Evolutionary conservation across 2,888 invertebrate species (phyloP).

Genomic region (Drosophila anceps): DNA sequence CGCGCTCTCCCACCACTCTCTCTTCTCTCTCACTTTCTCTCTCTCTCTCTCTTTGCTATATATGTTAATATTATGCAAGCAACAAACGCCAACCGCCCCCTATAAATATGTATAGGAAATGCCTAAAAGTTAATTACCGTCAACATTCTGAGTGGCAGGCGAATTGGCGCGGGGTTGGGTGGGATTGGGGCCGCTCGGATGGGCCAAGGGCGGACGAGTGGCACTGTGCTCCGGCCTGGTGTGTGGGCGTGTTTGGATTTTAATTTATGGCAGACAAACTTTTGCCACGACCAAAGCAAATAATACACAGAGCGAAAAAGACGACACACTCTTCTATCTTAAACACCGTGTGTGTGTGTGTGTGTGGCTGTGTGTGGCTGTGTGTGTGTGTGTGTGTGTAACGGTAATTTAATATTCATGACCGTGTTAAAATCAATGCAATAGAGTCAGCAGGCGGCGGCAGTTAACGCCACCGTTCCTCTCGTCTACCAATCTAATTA

Average conservation of each 20-base stretch:
- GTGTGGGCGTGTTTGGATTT: slow-evolving; percentile 70
- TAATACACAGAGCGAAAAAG: slow-evolving; percentile 36
- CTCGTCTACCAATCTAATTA: slow-evolving; percentile 68
- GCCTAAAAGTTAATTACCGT: slow-evolving; percentile 81
- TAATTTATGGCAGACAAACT: slow-evolving; percentile 78
- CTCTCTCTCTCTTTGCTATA: slow-evolving; percentile 12
- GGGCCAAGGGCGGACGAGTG: slow-evolving; percentile 4
- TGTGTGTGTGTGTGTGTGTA: slow-evolving; percentile 31
- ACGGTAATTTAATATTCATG: slow-evolving; percentile 80
- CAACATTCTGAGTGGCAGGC: slow-evolving; percentile 77
- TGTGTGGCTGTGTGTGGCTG: slow-evolving; percentile 32
- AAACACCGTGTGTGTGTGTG: not conserved
- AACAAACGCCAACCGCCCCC: slow-evolving; percentile 26
- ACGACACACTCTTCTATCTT: slow-evolving; percentile 14
- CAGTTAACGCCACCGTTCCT: slow-evolving; percentile 37
- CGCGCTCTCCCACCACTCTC: not conserved
- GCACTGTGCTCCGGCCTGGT: slow-evolving; percentile 9
- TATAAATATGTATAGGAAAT: slow-evolving; percentile 79
- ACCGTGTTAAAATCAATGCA: slow-evolving; percentile 77
- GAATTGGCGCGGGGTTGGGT: slow-evolving; percentile 9
- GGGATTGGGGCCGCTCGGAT: not conserved
- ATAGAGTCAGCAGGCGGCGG: slow-evolving; percentile 43
- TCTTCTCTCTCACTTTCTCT: not conserved
- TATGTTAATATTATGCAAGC: slow-evolving; percentile 73
- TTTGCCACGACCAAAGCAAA: slow-evolving; percentile 54